A percentile compares a stretch with the other conserved stretches of the same genome.
Conservation (phyloP, 2,113 vertebrate genomes). For the Melanotaenia duboulayi region DNA sequence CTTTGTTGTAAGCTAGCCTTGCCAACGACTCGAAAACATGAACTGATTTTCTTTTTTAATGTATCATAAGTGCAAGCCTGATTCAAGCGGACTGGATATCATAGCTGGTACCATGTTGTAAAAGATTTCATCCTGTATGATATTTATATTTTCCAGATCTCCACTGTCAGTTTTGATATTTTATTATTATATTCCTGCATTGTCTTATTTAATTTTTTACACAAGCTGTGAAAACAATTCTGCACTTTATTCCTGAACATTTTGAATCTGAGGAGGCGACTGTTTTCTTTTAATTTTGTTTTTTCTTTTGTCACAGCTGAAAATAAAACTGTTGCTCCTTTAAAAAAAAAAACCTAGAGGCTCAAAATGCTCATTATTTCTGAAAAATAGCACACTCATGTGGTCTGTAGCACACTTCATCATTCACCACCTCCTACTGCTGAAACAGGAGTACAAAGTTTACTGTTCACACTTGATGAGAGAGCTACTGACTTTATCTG, state of each 20-base stretch:
- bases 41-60: conserved; percentile 67
- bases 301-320: conserved; percentile 76
- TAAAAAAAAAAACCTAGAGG: conserved; percentile 55
- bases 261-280: conserved; percentile 76
- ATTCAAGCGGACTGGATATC: conserved; percentile 73
- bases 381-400: background rate
- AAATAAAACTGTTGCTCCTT: conserved; percentile 85
- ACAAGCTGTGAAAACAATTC: conserved; percentile 87
- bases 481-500: background rate
- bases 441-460: conserved; percentile 7
- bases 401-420: background rate
- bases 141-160: conserved; percentile 79
- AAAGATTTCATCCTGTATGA: conserved; percentile 69
- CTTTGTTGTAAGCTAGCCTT: conserved; percentile 88
- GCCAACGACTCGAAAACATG: conserved; percentile 81
- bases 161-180: conserved; percentile 76
- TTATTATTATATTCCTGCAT: conserved; percentile 60
- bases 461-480: background rate
- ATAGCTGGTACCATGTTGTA: conserved; percentile 71
- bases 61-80: conserved; percentile 72
- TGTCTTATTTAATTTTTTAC: conserved; percentile 80
- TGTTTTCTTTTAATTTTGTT: conserved; percentile 61
- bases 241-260: conserved; percentile 86
- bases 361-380: conserved; percentile 21
- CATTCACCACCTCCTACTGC: background rate